Evolutionary conservation across 2,888 invertebrate species (phyloP), one percentile per base, ranked within the genome.

Genomic region (Ceraclea dissimilis): DNA sequence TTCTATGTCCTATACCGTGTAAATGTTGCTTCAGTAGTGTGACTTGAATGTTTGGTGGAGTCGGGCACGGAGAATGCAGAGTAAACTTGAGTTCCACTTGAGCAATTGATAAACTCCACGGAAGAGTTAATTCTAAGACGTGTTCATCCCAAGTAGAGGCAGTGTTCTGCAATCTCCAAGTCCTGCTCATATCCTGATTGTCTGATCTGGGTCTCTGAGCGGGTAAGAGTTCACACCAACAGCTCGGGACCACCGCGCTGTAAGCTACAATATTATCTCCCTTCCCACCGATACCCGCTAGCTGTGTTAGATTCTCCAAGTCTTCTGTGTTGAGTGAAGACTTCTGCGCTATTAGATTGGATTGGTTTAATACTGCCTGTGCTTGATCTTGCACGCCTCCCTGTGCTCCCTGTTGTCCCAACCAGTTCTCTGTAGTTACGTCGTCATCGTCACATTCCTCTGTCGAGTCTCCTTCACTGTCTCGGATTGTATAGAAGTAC

Each of bases 101-200:
- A n/a, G 93, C 93, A 54, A 94, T 76, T 33, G 83, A 82, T 2
- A 85, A 83, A 50, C 86, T 85, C 62, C 86, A 84, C 0, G 93
- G 90, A 53, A 95, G 70, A 1, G 92, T 90, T 6, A 95, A 74
- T 70, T 95, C 95, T 65, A 95, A 86, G 21, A 94, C 82, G 66
- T 95, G 94, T 68, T 95, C 94, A 67, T 93, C 92, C 90, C 92
- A 93, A 0, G 93, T 92, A 19, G 89, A 89, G 71, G 88, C 85
- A 64, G 92, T 92, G 63, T 88, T 88, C 67, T 93, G 91, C 21
- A 93, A 76, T 52, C 93, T 80, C 93, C 93, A 95, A 0, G 92
- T 91, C 62, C 92, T 81, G 4, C 90, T 90, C 62, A 84, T 82
- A 66, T 90, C 86, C 67, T 92, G 93, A 1, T 93, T 91, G 69